These are phyloP conservation scores for Alces alces DNA, from an alignment of 2,113 vertebrate genomes.

Conservation along the genomic window DNA sequence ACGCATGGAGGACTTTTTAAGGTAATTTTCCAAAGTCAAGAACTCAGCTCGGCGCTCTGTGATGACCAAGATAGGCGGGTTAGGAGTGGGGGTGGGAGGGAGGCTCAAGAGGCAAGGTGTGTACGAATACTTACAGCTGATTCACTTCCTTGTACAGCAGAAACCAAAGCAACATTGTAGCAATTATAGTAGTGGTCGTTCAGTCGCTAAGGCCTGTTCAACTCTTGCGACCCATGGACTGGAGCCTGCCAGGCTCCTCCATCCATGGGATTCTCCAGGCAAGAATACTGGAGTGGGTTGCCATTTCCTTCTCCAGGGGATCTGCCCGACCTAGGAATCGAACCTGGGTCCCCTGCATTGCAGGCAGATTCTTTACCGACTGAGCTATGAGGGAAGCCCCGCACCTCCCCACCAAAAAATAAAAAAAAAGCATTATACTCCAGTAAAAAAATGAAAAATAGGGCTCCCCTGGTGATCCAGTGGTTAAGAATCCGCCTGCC, in stretches of 20 bases:
- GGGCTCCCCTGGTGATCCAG: background rate
- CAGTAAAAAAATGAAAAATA: background rate
- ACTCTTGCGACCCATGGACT: background rate
- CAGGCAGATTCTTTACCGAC: background rate
- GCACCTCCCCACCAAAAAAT: accelerated
- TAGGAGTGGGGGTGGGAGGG: background rate
- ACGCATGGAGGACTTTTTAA: background rate
- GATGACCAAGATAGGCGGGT: background rate
- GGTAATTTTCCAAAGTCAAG: background rate
- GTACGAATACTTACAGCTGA: background rate
- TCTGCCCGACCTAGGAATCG: background rate
- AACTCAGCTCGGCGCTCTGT: background rate
- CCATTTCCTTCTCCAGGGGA: background rate
- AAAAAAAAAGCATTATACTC: background rate
- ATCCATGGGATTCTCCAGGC: background rate
- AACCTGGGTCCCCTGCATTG: background rate
- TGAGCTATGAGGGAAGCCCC: background rate
- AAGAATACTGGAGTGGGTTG: background rate
- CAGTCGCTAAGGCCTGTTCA: accelerated
- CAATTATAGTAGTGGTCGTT: background rate
- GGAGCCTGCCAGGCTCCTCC: background rate
- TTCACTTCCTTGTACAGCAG: background rate
- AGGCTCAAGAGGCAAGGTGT: background rate
- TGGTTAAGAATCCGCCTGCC: background rate
- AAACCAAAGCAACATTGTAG: background rate